These are phyloP conservation scores for Squalus acanthias DNA, from an alignment of 2,797 vertebrate genomes.

Conservation along the genomic window DNA sequence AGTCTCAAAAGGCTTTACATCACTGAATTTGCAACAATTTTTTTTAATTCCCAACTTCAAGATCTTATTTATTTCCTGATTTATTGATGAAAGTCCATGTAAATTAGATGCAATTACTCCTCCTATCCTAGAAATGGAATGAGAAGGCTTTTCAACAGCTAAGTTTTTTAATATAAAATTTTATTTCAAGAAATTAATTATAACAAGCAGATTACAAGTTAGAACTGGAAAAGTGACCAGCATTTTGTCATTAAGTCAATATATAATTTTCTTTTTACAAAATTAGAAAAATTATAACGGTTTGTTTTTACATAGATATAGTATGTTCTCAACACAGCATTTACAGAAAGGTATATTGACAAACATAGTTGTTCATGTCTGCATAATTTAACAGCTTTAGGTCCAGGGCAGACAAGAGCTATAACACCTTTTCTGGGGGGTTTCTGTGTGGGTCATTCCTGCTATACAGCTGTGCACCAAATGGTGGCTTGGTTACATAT, in stretches of 20 bases:
- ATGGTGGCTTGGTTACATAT: background rate
- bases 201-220: background rate
- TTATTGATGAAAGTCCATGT: background rate
- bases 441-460: background rate
- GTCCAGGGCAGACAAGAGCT: background rate
- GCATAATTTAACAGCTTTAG: background rate
- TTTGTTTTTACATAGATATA: background rate
- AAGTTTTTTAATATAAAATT: background rate
- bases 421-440: background rate
- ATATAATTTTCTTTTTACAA: background rate
- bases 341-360: background rate
- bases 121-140: background rate
- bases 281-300: background rate
- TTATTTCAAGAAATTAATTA: background rate
- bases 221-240: background rate
- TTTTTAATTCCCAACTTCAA: background rate
- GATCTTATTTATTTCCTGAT: background rate
- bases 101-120: background rate
- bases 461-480: background rate
- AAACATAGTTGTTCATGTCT: background rate
- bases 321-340: background rate
- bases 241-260: background rate
- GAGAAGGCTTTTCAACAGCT: background rate
- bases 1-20: background rate
- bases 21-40: background rate